These are phyloP conservation scores for Cryptophagus acutangulus DNA, from an alignment of 2,888 invertebrate species.

Conservation along the genomic window DNA sequence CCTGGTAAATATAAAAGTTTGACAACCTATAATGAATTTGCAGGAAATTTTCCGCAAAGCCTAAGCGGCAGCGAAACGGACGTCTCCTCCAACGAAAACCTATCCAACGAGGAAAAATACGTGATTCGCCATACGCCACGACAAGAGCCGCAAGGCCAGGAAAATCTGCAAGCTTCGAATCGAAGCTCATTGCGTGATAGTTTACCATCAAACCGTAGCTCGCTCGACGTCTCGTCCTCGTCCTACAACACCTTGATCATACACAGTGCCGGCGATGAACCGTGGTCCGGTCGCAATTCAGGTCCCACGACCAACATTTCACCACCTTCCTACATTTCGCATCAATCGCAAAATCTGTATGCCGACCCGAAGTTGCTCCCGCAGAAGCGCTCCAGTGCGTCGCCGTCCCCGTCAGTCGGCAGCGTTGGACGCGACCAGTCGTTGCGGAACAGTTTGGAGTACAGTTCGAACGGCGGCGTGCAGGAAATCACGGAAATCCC, in stretches of 20 bases:
- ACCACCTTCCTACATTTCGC: constrained; percentile 35
- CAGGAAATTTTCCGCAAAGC: constrained; percentile 62
- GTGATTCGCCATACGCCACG: constrained; percentile 76
- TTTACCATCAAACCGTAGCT: constrained; percentile 60
- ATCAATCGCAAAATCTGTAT: constrained; percentile 35
- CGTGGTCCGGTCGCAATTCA: constrained; percentile 58
- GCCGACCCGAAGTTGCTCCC: constrained; percentile 41
- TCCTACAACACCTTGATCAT: constrained; percentile 82
- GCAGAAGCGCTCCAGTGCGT: constrained; percentile 40
- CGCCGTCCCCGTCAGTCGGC: constrained; percentile 41
- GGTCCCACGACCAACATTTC: constrained; percentile 38
- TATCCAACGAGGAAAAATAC: constrained; percentile 79
- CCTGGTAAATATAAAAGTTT: neutral
- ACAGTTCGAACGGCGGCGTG: constrained; percentile 37
- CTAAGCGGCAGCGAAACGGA: constrained; percentile 83
- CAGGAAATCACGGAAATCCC: constrained; percentile 81
- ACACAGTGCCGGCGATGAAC: constrained; percentile 68
- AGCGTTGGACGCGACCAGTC: constrained; percentile 32
- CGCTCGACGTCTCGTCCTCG: constrained; percentile 69
- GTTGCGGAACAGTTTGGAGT: constrained; percentile 30
- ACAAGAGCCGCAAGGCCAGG: constrained; percentile 90
- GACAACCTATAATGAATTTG: constrained; percentile 12
- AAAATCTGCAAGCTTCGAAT: constrained; percentile 62
- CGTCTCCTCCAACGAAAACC: constrained; percentile 84
- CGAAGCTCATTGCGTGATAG: constrained; percentile 58